These are phyloP conservation scores for Mesaphorura yosii DNA, from an alignment of 1,140 invertebrate species.

Conservation along the genomic window DNA sequence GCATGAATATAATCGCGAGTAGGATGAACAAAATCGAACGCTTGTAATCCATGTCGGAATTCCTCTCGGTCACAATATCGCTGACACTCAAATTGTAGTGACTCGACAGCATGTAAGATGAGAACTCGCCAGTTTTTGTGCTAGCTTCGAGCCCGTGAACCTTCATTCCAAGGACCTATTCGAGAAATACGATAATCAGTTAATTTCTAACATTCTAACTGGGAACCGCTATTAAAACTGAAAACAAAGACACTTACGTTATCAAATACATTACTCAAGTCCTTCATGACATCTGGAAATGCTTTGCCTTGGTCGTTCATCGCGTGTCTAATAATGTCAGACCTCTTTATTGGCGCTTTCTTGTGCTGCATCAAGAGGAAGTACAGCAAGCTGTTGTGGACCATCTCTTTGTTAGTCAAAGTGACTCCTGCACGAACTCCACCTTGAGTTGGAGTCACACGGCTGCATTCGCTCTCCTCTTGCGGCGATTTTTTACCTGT, in stretches of 20 bases:
- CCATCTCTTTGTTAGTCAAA: constrained; percentile 19
- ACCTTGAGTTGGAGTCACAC: no score
- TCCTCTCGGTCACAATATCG: constrained; percentile 5
- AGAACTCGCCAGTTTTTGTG: constrained; percentile 2
- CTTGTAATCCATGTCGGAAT: constrained; percentile 10
- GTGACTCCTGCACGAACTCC: not conserved
- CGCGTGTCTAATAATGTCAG: constrained; percentile 24
- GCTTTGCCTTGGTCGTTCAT: constrained; percentile 20
- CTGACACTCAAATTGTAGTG: constrained; percentile 14
- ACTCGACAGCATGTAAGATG: constrained; percentile 18
- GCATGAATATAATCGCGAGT: constrained; percentile 21
- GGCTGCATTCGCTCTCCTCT: no score
- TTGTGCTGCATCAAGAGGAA: constrained; percentile 22
- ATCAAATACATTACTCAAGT: constrained; percentile 7
- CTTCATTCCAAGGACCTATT: constrained; percentile 23
- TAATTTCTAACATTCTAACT: not conserved
- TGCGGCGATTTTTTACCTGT: no score
- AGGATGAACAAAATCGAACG: constrained; percentile 16
- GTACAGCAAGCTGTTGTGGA: constrained; percentile 24
- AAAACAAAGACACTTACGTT: no score
- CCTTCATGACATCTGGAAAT: constrained; percentile 18
- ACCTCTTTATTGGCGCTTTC: constrained; percentile 23
- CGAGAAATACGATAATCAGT: not conserved
- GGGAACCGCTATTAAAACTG: not conserved
- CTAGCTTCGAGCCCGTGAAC: constrained; percentile 12